A percentile compares a stretch with the other conserved stretches of the same genome.
Conservation (phyloP, 37 sponge, comb jelly and placozoan genomes). For the Aplysina aerophoba region DNA sequence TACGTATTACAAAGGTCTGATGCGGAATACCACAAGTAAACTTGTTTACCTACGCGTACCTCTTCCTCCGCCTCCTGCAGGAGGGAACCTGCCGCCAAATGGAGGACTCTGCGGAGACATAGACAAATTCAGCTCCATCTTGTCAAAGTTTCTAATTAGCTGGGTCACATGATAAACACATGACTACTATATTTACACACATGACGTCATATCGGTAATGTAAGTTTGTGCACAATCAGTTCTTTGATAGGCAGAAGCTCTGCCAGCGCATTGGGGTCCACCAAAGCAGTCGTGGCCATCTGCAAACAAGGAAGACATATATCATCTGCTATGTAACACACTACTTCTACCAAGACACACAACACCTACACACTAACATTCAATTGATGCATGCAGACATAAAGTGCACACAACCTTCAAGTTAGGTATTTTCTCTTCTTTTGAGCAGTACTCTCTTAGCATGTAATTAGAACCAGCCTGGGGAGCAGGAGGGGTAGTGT, state of each 20-base stretch:
- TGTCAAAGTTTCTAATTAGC: no score
- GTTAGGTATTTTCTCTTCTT: conserved; percentile 58
- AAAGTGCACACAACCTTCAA: no score
- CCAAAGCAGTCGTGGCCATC: conserved; percentile 45
- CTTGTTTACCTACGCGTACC: background rate
- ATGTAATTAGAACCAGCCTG: conserved; percentile 76
- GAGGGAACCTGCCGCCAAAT: background rate
- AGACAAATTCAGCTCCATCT: no score
- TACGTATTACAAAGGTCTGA: no score
- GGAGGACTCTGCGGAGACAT: background rate
- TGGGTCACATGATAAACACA: background rate
- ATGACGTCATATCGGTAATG: conserved; percentile 1
- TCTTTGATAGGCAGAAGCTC: conserved; percentile 48
- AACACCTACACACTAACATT: no score
- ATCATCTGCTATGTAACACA: no score
- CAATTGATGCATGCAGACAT: no score
- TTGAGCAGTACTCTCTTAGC: conserved; percentile 73
- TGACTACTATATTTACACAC: background rate
- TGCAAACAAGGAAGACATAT: conserved; percentile 8
- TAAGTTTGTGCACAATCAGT: conserved; percentile 44
- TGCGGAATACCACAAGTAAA: no score
- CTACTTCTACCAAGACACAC: no score
- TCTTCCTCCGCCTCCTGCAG: background rate
- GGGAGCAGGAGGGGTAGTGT: background rate
- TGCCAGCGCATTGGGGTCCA: conserved; percentile 64